Percentiles rank a stretch among this genome's conserved stretches.
These are phyloP conservation scores for Hippocampus abdominalis DNA, from an alignment of 2,113 vertebrate species.

Conservation along the genomic window DNA sequence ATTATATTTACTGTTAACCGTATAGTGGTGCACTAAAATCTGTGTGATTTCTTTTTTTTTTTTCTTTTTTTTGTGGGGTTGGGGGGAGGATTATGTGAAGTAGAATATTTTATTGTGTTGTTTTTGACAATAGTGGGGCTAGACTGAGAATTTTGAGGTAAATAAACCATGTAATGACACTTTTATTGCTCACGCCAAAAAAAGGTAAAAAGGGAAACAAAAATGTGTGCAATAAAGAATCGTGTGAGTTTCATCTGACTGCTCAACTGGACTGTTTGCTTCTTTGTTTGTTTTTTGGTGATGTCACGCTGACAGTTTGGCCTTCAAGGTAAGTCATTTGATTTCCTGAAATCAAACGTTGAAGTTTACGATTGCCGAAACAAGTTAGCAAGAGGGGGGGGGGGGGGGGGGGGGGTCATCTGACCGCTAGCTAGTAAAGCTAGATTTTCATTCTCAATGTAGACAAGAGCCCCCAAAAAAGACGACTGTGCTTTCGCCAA, in stretches of 20 bases:
- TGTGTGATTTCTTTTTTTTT: slow-evolving; percentile 48
- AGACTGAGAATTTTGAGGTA: slow-evolving; percentile 33
- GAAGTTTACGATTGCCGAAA: slow-evolving; percentile 26
- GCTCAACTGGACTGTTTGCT: slow-evolving; percentile 54
- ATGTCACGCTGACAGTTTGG: slow-evolving; percentile 21
- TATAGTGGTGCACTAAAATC: slow-evolving; percentile 65
- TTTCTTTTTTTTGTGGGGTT: slow-evolving; percentile 54
- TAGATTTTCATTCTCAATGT: background rate
- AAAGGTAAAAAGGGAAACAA: slow-evolving; percentile 42
- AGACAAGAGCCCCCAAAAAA: too few relatives aligned
- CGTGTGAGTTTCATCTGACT: slow-evolving; percentile 50
- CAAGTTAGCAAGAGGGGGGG: background rate
- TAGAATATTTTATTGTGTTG: slow-evolving; percentile 49
- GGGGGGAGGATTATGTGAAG: slow-evolving; percentile 30
- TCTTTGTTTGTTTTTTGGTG: slow-evolving; percentile 36
- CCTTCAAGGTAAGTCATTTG: slow-evolving; percentile 46
- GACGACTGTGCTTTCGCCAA: too few relatives aligned
- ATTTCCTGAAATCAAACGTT: slow-evolving; percentile 14
- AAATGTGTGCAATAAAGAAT: slow-evolving; percentile 77
- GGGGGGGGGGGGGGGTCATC: background rate
- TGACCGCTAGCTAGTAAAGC: background rate
- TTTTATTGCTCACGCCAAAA: slow-evolving; percentile 65
- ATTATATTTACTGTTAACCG: slow-evolving; percentile 45
- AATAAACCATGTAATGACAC: slow-evolving; percentile 1
- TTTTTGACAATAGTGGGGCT: slow-evolving; percentile 48